Evolutionary conservation across 2,797 vertebrate genomes (phyloP), one percentile per base, ranked within the genome.

Genomic region (Clarias fuscus): DNA sequence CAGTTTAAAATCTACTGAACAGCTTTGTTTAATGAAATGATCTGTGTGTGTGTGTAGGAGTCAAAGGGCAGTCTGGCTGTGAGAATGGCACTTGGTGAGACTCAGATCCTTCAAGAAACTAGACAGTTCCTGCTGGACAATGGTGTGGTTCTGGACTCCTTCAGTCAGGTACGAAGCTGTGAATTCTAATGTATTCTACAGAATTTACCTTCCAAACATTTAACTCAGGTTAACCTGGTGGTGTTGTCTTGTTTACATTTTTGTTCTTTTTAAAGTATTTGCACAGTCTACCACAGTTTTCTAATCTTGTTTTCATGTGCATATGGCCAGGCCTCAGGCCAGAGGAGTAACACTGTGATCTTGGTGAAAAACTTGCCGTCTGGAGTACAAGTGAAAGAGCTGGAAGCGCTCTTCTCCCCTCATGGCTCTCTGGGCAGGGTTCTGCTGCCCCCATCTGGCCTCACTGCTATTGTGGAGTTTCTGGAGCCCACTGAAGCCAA

Each of bases 311-410:
- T 75, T 71, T 83, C 67, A 43, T 82, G 10, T 85, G 67, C 67
- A 33, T 83, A 65, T 85, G 0, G 83, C 0, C 90, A 99, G 98
- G 96, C 97, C 0, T 94, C 97, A 2, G 96, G 95, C 0, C 94
- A 95, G 43, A 95, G 98, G 83, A 99, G 98, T 90, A 97, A 93
- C 86, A 94, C 94, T 0, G 98, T 98, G 89, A 96, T 99, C 73
- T 91, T 99, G 89, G 98, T 95, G 22, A 99, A 99, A 94, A 99
- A 99, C 91, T 96, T 99, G 33, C 98, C 98, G 0, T 94, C 95
- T 0, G 93, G 94, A 59, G 97, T 97, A 0, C 91, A 91, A 0
- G 65, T 3, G 0, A 72, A 87, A 0, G 97, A 99, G 87, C 92
- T 99, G 71, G 96, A 98, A 89, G 93, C 93, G 2, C 87, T 95